Evolutionary conservation across 1,140 invertebrate genomes (phyloP).

Genomic region (Drosophila sucinea): DNA sequence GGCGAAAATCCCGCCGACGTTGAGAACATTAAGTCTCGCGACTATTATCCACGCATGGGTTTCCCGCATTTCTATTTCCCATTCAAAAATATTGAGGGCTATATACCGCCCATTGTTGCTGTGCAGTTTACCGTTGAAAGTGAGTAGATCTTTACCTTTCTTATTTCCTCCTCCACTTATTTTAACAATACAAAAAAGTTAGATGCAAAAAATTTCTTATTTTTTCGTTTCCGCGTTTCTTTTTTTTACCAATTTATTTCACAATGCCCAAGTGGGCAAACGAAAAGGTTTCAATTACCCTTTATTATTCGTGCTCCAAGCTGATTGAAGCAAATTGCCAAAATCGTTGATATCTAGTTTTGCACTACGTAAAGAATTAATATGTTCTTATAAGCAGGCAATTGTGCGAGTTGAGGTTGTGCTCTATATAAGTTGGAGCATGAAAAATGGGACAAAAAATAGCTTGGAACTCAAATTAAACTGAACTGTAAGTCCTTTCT

Average conservation of each 20-base stretch:
- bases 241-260: no score
- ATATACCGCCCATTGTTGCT: constrained; percentile 94
- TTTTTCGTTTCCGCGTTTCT: no score
- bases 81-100: constrained; percentile 91
- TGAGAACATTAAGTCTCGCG: constrained; percentile 93
- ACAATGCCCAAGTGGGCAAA: no score
- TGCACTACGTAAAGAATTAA: no score
- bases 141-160: constrained; percentile 84
- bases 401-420: background rate
- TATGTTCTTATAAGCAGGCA: background rate
- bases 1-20: constrained; percentile 95
- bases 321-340: no score
- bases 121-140: constrained; percentile 93
- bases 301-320: no score
- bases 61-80: constrained; percentile 92
- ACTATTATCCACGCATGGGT: constrained; percentile 90
- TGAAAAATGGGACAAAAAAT: constrained; percentile 3
- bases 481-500: background rate
- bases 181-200: no score
- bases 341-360: no score
- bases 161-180: no score
- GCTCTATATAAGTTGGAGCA: background rate
- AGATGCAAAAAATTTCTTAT: background rate
- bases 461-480: background rate
- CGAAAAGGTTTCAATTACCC: no score